Percentiles rank a stretch among this genome's conserved stretches.
Evolutionary conservation across 2,113 vertebrate species (phyloP).

Genomic region (Ctenomys sociabilis): DNA sequence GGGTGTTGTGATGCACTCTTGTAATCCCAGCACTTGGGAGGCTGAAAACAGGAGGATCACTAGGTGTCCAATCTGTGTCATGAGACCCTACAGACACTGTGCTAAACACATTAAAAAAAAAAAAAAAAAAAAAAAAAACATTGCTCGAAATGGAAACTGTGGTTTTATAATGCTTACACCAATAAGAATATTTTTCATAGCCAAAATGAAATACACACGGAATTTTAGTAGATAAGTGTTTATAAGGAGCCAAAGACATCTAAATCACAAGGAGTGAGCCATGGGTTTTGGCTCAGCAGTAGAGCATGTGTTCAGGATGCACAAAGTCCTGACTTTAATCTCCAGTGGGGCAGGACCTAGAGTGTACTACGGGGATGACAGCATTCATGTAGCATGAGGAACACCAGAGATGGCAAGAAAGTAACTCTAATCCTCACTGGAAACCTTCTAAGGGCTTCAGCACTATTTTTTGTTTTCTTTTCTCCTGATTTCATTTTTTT

Average conservation of each 20-base stretch:
- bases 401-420: background rate
- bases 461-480: background rate
- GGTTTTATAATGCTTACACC: background rate
- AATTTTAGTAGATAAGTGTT: conserved; percentile 43
- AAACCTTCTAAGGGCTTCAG: background rate
- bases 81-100: too few relatives aligned
- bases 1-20: too few relatives aligned
- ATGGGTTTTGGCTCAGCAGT: background rate
- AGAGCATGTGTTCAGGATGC: background rate
- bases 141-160: background rate
- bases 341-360: background rate
- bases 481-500: background rate
- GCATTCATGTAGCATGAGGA: background rate
- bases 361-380: rapidly evolving
- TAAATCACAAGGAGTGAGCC: background rate
- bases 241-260: background rate
- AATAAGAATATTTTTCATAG: background rate
- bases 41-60: too few relatives aligned
- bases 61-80: too few relatives aligned
- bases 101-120: too few relatives aligned
- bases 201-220: background rate
- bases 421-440: background rate
- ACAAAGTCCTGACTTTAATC: background rate
- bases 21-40: too few relatives aligned
- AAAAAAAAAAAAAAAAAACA: background rate